Evolutionary conservation across 2,797 vertebrate genomes (phyloP), one percentile per base, ranked within the genome.

Genomic region (Pangasius larnaudii): DNA sequence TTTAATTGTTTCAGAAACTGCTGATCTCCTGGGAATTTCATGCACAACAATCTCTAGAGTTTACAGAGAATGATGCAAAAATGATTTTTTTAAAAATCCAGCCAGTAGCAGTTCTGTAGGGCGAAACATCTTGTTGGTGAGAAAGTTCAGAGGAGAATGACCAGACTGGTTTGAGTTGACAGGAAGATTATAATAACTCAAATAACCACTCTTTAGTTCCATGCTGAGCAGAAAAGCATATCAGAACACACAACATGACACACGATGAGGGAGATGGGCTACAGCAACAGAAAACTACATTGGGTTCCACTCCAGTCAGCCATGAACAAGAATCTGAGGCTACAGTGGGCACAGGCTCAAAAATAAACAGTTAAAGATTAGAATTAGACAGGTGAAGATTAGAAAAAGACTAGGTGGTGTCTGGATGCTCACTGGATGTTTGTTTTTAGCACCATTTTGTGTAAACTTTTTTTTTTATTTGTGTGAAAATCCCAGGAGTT

Each of bases 1-100:
- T 5, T 75, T 75, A 27, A 75, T 14, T 75, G 46, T 75, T 49
- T 49, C 72, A 75, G 42, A 75, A 77, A 51, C 74, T 77, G 46
- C 13, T 53, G n/a, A 56, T 27, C 75, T 53, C 18, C 51, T 79
- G 27, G n/a, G 49, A 78, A 78, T 78, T 33, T 53, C 19, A 53
- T 30, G 49, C 49, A 78, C 49, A 9, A 19, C 49, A 78, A 53
- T 19, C 75, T 78, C 49, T 77, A 74, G 71, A 46, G 71, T 27
- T 77, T 77, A 77, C 74, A 53, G n/a, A 53, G 11, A n/a, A 77
- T 3, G 13, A 27, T 18, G 71, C 9, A 24, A 27, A 75, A 75
- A 49, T 5, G 46, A 74, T 36, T 42, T 36, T 42, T 42, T 5
- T 5, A 5, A 36, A 71, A 19, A 71, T 56, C 36, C 77, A 79